Evolutionary conservation across 2,113 vertebrate species (phyloP), one percentile per base, ranked within the genome.

Genomic region (Myocastor coypus): DNA sequence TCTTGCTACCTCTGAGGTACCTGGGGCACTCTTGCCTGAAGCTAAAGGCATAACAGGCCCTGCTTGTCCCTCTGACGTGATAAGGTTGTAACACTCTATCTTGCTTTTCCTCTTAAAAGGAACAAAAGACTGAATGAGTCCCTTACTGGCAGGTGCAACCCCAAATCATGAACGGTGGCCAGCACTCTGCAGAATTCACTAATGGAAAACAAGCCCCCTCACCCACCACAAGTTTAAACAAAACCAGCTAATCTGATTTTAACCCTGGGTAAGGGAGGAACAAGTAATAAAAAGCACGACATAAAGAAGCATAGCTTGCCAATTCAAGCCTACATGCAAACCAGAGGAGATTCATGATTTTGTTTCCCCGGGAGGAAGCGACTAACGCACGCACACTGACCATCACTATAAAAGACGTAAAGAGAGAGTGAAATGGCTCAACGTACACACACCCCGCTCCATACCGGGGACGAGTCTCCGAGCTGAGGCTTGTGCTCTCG

Each of bases 361-460:
- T 71, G 83, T 42, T 52, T 88, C 83, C 93, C 71, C 9, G 83
- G 89, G 94, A 87, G 83, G 86, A 77, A 95, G 96, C 46, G 92
- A 93, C 96, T 96, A 95, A 85, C 95, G 94, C 92, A 83, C 96
- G 87, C 96, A 93, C 96, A 96, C 98, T 95, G 97, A 97, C 83
- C 97, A 97, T 97, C 97, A 97, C 95, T 97, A 64, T 94, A 98
- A 98, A n/a, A 98, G 98, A 98, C 98, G 98, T 98, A 99, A 98
- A 99, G 98, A 98, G 98, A 98, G 98, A 98, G 98, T 98, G 98
- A 99, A 99, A 99, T 98, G 98, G 98, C 98, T 98, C 96, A 98
- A 99, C 99, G 98, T 99, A 99, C 99, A 99, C 99, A 99, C 98
- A 99, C 99, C 98, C 99, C 99, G 99, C 99, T 99, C 99, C 99